phyloP scores from a whole-genome alignment of 2,888 invertebrate species.

The Ptycholaimellus sp. region DNA sequence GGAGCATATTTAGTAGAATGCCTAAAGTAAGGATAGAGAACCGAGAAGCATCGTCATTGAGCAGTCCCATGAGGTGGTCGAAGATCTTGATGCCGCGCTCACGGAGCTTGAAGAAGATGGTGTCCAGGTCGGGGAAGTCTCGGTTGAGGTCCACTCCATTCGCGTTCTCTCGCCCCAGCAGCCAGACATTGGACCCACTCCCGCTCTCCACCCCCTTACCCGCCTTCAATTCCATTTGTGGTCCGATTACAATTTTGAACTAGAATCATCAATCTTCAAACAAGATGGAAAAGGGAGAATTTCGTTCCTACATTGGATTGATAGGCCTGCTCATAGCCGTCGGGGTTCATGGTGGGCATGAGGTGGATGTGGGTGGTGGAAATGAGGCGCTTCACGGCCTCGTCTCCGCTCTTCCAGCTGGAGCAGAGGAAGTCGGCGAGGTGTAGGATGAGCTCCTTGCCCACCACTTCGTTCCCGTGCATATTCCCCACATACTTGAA shows the following conservation, averaged over 20 bases:
- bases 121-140: slow-evolving; percentile 63
- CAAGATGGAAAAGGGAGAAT: too few relatives aligned
- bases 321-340: slow-evolving; percentile 69
- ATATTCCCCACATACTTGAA: slow-evolving; percentile 89
- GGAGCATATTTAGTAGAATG: background rate
- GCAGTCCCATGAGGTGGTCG: slow-evolving; percentile 23
- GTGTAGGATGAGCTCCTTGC: slow-evolving; percentile 70
- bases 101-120: slow-evolving; percentile 38
- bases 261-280: too few relatives aligned
- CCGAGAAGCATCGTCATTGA: slow-evolving; percentile 14
- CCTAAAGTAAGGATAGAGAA: background rate
- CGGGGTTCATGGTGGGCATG: slow-evolving; percentile 94
- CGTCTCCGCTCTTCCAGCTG: slow-evolving; percentile 31
- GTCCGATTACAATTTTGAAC: too few relatives aligned
- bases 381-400: background rate
- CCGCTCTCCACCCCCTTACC: background rate
- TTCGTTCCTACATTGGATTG: background rate
- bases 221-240: too few relatives aligned
- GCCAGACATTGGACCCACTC: slow-evolving; percentile 32
- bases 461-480: slow-evolving; percentile 79
- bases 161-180: slow-evolving; percentile 51
- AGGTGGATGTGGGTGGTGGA: slow-evolving; percentile 74
- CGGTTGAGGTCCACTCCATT: slow-evolving; percentile 58
- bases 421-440: slow-evolving; percentile 57
- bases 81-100: slow-evolving; percentile 12